Base-by-base conservation (phyloP, 2,797 vertebrate genomes). In the Anolis apletophallus region DNA sequence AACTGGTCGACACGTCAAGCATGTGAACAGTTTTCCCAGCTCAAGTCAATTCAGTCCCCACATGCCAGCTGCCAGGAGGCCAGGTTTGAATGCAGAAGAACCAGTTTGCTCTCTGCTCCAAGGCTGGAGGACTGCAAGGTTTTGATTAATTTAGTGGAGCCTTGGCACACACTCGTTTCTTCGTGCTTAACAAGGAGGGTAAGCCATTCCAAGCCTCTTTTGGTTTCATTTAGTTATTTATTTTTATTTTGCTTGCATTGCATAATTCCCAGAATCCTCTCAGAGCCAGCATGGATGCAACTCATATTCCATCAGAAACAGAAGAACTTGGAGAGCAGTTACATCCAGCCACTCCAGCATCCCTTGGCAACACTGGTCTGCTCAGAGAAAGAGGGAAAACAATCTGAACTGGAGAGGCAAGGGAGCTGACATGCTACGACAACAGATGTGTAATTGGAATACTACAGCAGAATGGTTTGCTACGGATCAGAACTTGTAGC, bases 51-150 rank as follows among this genome's bases (percentile, higher is more conserved):
- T n/a, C 54, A 77, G 55, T 77, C 80, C 64, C 32, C 67, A 55
- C 59, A 32, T 82, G 50, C 32, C 61, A 76, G 26, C 61, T 81
- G 72, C 34, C 50, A 77, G 73, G 17, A 57, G 29, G 61, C 32
- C 46, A n/a, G 52, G 55, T 50, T 29, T 82, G 73, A 82, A 87
- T 87, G 85, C 29, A 82, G 85, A 82, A 77, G 61, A 87, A 87
- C 80, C 73, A 57, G 80, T 82, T 87, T 82, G n/a, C 52, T 82
- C 52, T 64, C 64, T 69, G 34, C 32, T 82, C 50, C 32, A 76
- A 32, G 19, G 29, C 4, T 71, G 23, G 75, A 26, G 59, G 52
- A 76, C n/a, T 55, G 71, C 36, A 86, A 26, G 13, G 29, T 32
- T 46, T 76, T 46, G 23, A 81, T 17, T 16, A 40, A 81, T 74